Conservation (phyloP, 2,113 vertebrate genomes). For the Mesoclemmys tuberculata region DNA sequence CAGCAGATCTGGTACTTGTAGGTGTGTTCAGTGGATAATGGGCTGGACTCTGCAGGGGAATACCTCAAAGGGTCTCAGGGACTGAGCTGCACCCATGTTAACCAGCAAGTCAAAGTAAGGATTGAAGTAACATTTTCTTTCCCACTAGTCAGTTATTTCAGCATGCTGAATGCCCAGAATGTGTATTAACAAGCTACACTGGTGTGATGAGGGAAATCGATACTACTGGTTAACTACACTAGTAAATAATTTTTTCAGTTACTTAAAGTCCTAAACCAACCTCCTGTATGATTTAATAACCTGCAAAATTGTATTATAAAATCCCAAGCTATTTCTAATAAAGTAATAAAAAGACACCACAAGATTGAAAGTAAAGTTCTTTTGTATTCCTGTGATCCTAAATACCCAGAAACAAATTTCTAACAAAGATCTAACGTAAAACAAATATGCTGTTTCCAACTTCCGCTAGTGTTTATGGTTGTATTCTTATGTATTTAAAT, state of each 20-base stretch:
- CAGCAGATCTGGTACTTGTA: not conserved
- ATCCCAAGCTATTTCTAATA: not conserved
- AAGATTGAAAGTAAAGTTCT: not conserved
- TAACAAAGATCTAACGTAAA: not conserved
- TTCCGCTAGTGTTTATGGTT: not conserved
- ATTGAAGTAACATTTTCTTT: not conserved
- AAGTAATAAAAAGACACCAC: not conserved
- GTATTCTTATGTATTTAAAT: not conserved
- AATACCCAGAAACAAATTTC: not conserved
- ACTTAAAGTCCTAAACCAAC: not conserved
- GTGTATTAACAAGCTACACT: not conserved
- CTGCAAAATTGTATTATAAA: not conserved
- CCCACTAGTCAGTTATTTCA: slow-evolving; percentile 1
- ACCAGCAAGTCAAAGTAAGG: too few relatives aligned
- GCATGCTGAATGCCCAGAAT: not conserved
- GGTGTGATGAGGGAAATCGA: not conserved
- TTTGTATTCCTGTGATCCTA: not conserved
- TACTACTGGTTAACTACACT: not conserved
- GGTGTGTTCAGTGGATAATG: not conserved
- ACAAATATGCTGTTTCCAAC: not conserved
- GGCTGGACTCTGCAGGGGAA: not conserved
- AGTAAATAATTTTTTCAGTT: not conserved
- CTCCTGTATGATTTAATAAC: not conserved
- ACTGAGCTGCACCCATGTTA: too few relatives aligned
- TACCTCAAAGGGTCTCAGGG: not conserved